Percentiles rank a stretch among this genome's conserved stretches.
These are phyloP conservation scores for Eptatretus atami DNA, from an alignment of 2,797 vertebrate species.

Conservation along the genomic window DNA sequence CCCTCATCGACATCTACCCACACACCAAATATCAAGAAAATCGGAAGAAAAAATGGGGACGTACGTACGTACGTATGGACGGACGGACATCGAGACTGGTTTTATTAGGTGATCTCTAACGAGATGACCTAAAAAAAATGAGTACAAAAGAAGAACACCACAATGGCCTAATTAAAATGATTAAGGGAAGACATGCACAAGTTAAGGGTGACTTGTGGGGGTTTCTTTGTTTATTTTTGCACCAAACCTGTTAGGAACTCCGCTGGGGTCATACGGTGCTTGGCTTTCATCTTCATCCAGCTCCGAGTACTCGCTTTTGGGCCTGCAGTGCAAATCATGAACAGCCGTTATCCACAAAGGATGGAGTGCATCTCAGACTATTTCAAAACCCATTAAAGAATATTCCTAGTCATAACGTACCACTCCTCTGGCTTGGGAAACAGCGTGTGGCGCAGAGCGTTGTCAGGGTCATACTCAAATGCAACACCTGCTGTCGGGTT, in stretches of 20 bases:
- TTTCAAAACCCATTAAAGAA: neutral
- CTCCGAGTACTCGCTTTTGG: conserved; percentile 92
- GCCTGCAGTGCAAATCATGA: conserved; percentile 21
- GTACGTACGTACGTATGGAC: too few species aligned
- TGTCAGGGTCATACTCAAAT: conserved; percentile 89
- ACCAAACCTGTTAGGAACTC: conserved; percentile 60
- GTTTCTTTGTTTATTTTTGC: neutral
- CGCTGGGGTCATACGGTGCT: conserved; percentile 64
- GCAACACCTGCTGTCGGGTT: conserved; percentile 83
- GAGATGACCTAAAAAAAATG: too few species aligned
- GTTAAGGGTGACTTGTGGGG: too few species aligned
- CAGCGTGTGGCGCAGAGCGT: conserved; percentile 61
- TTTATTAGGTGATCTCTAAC: too few species aligned
- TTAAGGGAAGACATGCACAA: too few species aligned
- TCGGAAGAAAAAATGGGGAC: too few species aligned
- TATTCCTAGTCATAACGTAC: conserved; percentile 15
- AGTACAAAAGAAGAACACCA: too few species aligned
- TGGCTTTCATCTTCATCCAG: conserved; percentile 73
- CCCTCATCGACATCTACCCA: too few species aligned
- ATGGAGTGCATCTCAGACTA: neutral
- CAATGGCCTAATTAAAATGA: too few species aligned
- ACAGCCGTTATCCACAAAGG: neutral
- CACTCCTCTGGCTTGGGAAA: conserved; percentile 83
- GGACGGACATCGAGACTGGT: too few species aligned
- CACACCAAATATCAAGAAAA: too few species aligned